phyloP scores from a whole-genome alignment of 2,888 invertebrate species.

The Tenthredo mesomela region DNA sequence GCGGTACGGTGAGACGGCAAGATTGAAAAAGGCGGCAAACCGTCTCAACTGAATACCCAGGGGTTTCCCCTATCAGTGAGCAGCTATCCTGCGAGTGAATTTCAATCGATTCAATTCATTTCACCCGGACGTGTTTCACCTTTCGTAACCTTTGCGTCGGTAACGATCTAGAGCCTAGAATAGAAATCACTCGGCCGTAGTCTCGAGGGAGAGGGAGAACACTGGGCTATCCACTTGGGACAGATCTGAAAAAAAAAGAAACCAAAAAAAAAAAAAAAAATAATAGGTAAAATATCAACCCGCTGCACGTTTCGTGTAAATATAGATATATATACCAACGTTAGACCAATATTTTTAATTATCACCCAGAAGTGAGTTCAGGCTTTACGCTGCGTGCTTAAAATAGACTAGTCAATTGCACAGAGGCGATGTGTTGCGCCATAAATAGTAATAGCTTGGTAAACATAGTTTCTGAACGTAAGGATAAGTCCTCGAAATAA shows the following conservation, averaged over 20 bases:
- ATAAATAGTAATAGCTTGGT: constrained; percentile 46
- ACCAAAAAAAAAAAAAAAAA: not conserved
- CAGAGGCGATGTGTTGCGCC: not conserved
- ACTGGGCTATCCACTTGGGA: constrained; percentile 19
- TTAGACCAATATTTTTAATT: constrained; percentile 33
- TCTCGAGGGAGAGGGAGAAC: constrained; percentile 42
- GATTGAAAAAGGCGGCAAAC: constrained; percentile 28
- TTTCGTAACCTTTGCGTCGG: constrained; percentile 48
- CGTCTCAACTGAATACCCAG: constrained; percentile 47
- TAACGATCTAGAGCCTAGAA: constrained; percentile 51
- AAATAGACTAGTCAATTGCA: constrained; percentile 41
- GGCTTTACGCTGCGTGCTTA: not conserved
- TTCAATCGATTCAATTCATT: constrained; percentile 51
- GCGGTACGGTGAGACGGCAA: constrained; percentile 10
- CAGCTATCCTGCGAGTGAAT: constrained; percentile 49
- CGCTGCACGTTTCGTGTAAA: not conserved
- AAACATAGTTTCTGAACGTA: constrained; percentile 12
- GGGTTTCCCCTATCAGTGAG: constrained; percentile 46
- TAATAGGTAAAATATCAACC: constrained; percentile 12
- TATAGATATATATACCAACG: not conserved
- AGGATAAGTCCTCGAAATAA: not conserved
- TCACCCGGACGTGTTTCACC: constrained; percentile 51
- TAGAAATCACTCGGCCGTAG: constrained; percentile 46
- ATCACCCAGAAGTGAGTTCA: constrained; percentile 24
- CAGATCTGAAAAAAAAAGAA: not conserved